Conservation (phyloP, 1,140 invertebrate genomes). For the Lepidurus arcticus region DNA sequence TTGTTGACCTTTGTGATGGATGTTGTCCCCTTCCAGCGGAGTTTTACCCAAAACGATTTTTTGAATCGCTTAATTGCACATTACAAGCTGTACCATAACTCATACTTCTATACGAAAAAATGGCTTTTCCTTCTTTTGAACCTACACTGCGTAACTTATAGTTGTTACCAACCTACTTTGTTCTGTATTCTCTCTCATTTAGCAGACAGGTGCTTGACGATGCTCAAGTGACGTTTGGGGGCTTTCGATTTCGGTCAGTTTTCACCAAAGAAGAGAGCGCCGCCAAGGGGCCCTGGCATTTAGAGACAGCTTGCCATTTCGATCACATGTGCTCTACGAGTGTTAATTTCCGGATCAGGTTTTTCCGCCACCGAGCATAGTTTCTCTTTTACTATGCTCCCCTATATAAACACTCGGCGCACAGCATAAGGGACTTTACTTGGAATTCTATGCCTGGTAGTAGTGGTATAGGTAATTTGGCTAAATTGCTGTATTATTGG, state of each 20-base stretch:
- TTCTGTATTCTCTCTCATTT: not conserved
- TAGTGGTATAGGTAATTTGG: conserved; percentile 3
- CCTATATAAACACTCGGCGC: not conserved
- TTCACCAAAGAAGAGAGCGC: not conserved
- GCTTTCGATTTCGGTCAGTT: not conserved
- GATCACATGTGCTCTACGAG: not conserved
- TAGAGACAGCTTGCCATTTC: conserved; percentile 7
- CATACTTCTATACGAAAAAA: no score
- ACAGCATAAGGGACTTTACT: not conserved
- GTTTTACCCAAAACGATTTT: no score
- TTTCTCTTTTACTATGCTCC: not conserved
- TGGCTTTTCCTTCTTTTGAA: no score
- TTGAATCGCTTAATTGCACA: no score
- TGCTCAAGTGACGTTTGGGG: not conserved
- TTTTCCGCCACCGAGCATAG: not conserved
- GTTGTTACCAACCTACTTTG: not conserved
- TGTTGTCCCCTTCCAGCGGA: no score
- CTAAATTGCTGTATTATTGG: conserved; percentile 15
- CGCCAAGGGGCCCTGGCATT: not conserved
- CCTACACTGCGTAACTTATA: not conserved
- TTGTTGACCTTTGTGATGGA: no score
- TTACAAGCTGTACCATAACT: no score
- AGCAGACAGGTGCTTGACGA: not conserved
- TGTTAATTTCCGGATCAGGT: conserved; percentile 6
- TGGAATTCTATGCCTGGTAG: conserved; percentile 18